Evolutionary conservation across 1,140 invertebrate genomes (phyloP).

Genomic region (Drosophila pachea): DNA sequence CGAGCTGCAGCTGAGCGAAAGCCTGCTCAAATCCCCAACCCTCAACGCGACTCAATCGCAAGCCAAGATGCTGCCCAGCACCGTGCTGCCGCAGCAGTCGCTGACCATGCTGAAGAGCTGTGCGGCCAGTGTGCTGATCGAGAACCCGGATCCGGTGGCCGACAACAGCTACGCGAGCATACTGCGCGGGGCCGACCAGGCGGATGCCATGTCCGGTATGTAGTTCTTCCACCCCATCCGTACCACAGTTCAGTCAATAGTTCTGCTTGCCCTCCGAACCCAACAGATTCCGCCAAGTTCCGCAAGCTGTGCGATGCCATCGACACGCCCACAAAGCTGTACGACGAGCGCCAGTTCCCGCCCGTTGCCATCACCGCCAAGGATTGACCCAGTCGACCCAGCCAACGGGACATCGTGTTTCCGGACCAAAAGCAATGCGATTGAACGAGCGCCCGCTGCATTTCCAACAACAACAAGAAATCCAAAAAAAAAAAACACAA

Average conservation of each 20-base stretch:
- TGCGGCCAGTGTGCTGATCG: conserved; percentile 66
- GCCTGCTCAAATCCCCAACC: conserved; percentile 37
- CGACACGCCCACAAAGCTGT: conserved; percentile 75
- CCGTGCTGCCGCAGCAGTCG: conserved; percentile 44
- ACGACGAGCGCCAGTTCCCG: conserved; percentile 76
- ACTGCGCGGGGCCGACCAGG: conserved; percentile 59
- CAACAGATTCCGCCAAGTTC: conserved; percentile 73
- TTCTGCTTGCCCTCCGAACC: not conserved
- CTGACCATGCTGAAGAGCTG: conserved; percentile 68
- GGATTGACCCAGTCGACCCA: conserved; percentile 61
- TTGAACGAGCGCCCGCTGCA: conserved; percentile 33
- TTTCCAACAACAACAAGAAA: conserved; percentile 11
- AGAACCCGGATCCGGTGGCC: conserved; percentile 66
- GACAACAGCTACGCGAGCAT: conserved; percentile 77
- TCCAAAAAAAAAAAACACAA: conserved; percentile 20
- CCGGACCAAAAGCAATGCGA: conserved; percentile 41
- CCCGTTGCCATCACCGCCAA: conserved; percentile 76
- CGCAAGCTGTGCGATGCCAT: conserved; percentile 77
- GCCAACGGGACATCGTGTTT: conserved; percentile 38
- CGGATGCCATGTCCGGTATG: conserved; percentile 67
- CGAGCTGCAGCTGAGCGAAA: conserved; percentile 69
- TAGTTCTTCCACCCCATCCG: not conserved
- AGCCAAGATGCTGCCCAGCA: conserved; percentile 28
- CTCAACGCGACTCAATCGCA: conserved; percentile 9
- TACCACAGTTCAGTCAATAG: no score